Percentiles rank a stretch among this genome's conserved stretches.
phyloP scores from a whole-genome alignment of 2,888 invertebrate genomes.

The Plebejus melissa region DNA sequence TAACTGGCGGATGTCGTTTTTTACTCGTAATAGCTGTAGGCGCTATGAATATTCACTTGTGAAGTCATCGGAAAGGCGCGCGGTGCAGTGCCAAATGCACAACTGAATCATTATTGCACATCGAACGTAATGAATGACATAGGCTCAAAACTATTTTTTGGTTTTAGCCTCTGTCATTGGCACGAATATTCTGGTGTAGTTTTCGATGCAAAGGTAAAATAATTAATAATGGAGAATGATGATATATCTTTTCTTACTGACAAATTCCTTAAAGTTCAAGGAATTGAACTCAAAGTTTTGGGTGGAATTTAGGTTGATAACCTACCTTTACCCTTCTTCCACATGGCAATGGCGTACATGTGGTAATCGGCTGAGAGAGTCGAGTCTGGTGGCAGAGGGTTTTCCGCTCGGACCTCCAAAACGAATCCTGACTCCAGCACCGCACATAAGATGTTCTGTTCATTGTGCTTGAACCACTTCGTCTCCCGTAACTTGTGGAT shows the following conservation, averaged over 20 bases:
- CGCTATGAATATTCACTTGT: slow-evolving; percentile 39
- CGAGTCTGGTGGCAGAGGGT: slow-evolving; percentile 69
- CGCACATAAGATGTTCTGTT: slow-evolving; percentile 84
- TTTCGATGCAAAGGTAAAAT: not conserved
- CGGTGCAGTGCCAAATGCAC: slow-evolving; percentile 47
- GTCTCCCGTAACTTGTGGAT: slow-evolving; percentile 85
- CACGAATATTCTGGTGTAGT: not conserved
- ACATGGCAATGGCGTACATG: slow-evolving; percentile 84
- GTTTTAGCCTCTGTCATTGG: not conserved
- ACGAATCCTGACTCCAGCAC: slow-evolving; percentile 86
- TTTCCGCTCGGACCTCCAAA: slow-evolving; percentile 80
- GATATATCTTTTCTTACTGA: not conserved
- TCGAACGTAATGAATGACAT: not conserved
- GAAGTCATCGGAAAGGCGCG: slow-evolving; percentile 48
- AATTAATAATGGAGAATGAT: not conserved
- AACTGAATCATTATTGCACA: not conserved
- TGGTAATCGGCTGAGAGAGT: slow-evolving; percentile 73
- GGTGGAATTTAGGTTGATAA: slow-evolving; percentile 32
- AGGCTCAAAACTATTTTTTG: not conserved
- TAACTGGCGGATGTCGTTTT: slow-evolving; percentile 12
- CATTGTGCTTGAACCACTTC: slow-evolving; percentile 86
- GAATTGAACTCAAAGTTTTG: not conserved
- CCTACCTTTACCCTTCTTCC: slow-evolving; percentile 85
- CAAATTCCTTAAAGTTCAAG: not conserved
- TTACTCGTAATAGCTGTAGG: not conserved